A percentile compares a stretch with the other conserved stretches of the same genome.
These are phyloP conservation scores for Pithys albifrons DNA, from an alignment of 2,113 vertebrate species.

Conservation along the genomic window DNA sequence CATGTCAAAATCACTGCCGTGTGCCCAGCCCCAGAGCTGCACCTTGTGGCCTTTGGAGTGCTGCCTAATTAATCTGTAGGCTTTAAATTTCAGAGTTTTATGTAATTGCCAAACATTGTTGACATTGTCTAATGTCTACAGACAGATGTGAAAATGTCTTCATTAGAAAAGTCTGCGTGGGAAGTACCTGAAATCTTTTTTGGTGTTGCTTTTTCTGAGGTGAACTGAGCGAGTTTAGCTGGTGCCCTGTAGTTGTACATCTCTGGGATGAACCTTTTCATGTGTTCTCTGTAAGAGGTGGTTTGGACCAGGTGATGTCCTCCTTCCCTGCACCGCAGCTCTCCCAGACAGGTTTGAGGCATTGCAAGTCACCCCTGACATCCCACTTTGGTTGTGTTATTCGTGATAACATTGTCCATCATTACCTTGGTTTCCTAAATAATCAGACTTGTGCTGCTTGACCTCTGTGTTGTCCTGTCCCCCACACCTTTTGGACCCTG, in stretches of 20 bases:
- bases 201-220: neutral
- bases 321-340: neutral
- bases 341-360: neutral
- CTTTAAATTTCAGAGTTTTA: neutral
- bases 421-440: neutral
- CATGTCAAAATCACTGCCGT: accelerated
- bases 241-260: neutral
- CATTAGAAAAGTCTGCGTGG: neutral
- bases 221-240: neutral
- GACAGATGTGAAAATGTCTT: neutral
- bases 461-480: neutral
- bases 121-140: neutral
- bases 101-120: neutral
- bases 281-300: neutral
- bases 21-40: neutral
- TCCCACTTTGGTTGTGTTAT: neutral
- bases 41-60: neutral
- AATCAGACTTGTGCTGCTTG: neutral
- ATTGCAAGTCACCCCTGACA: neutral
- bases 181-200: neutral
- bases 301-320: neutral
- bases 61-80: neutral
- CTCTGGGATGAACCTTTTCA: neutral
- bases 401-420: neutral
- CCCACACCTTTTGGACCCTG: accelerated